Base-by-base conservation (phyloP, 2,888 invertebrate genomes). In the Hyposoter didymator region DNA sequence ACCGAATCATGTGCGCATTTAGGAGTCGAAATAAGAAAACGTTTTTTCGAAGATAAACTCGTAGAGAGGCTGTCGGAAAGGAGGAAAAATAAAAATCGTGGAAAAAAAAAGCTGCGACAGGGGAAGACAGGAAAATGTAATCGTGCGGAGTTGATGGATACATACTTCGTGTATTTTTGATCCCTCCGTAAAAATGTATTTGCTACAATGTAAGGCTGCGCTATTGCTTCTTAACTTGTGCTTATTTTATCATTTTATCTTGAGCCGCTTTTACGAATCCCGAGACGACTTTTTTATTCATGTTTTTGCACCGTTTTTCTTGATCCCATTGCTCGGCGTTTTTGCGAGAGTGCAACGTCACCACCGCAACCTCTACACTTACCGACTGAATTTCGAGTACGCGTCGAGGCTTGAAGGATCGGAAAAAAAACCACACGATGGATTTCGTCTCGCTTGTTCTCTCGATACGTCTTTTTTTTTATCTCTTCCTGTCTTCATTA, bases 11-110 rank as follows among this genome's bases (percentile, higher is more conserved):
- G 12, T 8, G 22, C 83, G 80, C 88, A 88, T 90, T 91, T 89
- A 90, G 89, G 89, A 87, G 87, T 86, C 85, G 83, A 83, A 19
- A 74, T 39, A 89, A 89, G 89, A 90, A 90, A 90, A 88, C 90
- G 89, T 90, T 90, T 89, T 89, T 85, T 81, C 47, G 78, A 47
- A 78, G 84, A 80, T 83, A 88, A 89, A 87, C 55, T 67, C 49
- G 28, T 64, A 10, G 28, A 47, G 64, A 73, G 17, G 32, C 39
- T 45, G 72, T 19, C 12, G 43, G 55, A 28, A 78, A 39, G 70
- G 55, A 62, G 28, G 28, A 32, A 78, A 45, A 70, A 22, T 28
- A 62, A 55, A 55, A 73, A 64, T 62, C 12, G 22, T 32, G 67
- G 0, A 35, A 66, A n/a, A 39, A 6, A 39, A 6, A 39, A 35